Base-by-base conservation (phyloP, 1,140 invertebrate genomes). In the Daktulosphaira vitifoliae region DNA sequence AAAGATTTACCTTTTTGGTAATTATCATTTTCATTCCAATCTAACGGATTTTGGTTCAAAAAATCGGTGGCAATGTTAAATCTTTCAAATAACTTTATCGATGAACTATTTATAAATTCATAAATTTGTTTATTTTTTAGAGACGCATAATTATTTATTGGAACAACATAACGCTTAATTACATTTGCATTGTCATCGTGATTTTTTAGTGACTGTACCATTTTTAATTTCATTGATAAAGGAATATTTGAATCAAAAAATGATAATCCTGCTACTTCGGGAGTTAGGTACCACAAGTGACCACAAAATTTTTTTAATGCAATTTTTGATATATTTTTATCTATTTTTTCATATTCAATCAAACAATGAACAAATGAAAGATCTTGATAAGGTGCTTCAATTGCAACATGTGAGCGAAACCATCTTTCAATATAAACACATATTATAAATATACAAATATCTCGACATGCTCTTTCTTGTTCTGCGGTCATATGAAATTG, bases 361-460 rank as follows among this genome's bases (percentile, higher is more conserved):
- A 62, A 13, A 38, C 29, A 37, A 46, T 67, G 62, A 16, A 64
- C 37, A 29, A 70, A 59, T 39, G 22, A 2, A 22, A 70, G 66
- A 52, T 70, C 56, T 23, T 67, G 26, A n/a, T 54, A 48, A 13
- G 68, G 66, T 2, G 66, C 65, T 8, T 42, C 39, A 1, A 29
- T 26, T 6, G 64, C 38, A 29, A 15, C 15, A 2, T 54, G 59
- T 13, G 65, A 46, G 13, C n/a, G 25, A 52, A 65, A 67, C 66
- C 67, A 69, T 26, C n/a, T 18, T 64, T 56, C 3, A 13, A 66
- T 37, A 37, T 70, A 70, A 23, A 69, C 20, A 25, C 29, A 64
- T n/a, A 67, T 65, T 26, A 69, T 52, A 38, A 69, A 69, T 15
- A 69, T 37, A 20, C 65, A 69, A 53, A 68, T 48, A 22, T 51